Evolutionary conservation across 2,797 vertebrate species (phyloP).

Genomic region (Pitangus sulphuratus): DNA sequence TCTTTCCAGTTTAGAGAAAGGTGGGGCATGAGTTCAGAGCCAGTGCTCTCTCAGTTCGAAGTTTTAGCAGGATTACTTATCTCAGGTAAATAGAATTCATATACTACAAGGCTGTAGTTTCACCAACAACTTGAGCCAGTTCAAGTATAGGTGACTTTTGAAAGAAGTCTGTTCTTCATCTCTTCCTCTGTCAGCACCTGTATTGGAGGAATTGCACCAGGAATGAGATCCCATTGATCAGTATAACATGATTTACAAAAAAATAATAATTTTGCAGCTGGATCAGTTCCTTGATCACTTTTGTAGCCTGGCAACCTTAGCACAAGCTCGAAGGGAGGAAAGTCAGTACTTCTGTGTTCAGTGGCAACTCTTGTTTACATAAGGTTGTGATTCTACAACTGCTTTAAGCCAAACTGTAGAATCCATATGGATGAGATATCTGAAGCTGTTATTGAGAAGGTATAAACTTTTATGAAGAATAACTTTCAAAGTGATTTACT

Average conservation of each 20-base stretch:
- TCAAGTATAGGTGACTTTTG: background rate
- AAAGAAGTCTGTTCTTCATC: background rate
- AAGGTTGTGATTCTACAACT: background rate
- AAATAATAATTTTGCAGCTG: background rate
- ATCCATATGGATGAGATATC: background rate
- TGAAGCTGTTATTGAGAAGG: background rate
- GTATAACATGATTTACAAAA: rapidly evolving
- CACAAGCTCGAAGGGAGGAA: background rate
- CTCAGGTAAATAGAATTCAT: background rate
- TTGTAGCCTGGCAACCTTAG: background rate
- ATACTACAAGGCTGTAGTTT: background rate
- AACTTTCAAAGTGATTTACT: background rate
- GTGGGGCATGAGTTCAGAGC: background rate
- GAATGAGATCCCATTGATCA: background rate
- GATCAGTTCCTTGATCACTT: background rate
- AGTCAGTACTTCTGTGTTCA: background rate
- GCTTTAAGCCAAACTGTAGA: background rate
- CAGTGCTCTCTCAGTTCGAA: background rate
- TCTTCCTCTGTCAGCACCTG: background rate
- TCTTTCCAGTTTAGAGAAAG: background rate
- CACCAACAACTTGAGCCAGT: background rate
- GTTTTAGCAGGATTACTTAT: background rate
- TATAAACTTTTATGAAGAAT: background rate
- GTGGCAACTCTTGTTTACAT: background rate
- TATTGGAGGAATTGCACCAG: background rate